Conservation (phyloP, 2,113 vertebrate species). For the Corapipo altera region DNA sequence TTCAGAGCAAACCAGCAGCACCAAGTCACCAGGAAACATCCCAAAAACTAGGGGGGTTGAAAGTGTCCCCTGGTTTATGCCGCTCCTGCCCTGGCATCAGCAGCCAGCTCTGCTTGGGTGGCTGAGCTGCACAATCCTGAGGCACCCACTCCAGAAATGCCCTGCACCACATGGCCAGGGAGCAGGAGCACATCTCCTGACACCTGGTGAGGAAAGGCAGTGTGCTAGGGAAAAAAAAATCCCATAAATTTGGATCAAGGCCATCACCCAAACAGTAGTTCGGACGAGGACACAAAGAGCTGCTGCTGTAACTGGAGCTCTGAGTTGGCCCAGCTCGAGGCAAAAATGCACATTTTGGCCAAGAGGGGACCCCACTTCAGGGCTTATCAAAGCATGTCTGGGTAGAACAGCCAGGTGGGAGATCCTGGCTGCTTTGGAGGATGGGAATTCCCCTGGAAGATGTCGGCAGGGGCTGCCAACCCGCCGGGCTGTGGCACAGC, state of each 20-base stretch:
- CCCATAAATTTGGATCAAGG: not conserved
- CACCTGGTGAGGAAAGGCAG: not conserved
- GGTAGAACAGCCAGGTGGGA: not conserved
- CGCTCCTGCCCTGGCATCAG: not conserved
- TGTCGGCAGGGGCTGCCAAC: fast-evolving
- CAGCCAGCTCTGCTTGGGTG: not conserved
- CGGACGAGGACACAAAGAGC: not conserved
- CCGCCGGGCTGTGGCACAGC: fast-evolving
- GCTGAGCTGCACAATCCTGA: not conserved
- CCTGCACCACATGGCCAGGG: not conserved
- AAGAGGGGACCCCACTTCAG: not conserved
- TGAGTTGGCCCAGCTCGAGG: not conserved
- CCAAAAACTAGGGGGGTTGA: not conserved
- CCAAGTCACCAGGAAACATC: not conserved
- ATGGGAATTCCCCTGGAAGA: not conserved
- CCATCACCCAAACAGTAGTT: not conserved
- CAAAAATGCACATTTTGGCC: not conserved
- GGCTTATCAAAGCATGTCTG: not conserved
- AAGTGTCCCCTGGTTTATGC: not conserved
- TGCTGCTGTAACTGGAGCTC: not conserved
- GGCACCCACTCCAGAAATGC: not conserved
- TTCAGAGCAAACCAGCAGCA: not conserved
- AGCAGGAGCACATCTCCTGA: not conserved
- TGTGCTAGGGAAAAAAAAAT: fast-evolving
- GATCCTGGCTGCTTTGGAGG: not conserved